Evolutionary conservation across 2,113 vertebrate species (phyloP).

Genomic region (Heptranchias perlo): DNA sequence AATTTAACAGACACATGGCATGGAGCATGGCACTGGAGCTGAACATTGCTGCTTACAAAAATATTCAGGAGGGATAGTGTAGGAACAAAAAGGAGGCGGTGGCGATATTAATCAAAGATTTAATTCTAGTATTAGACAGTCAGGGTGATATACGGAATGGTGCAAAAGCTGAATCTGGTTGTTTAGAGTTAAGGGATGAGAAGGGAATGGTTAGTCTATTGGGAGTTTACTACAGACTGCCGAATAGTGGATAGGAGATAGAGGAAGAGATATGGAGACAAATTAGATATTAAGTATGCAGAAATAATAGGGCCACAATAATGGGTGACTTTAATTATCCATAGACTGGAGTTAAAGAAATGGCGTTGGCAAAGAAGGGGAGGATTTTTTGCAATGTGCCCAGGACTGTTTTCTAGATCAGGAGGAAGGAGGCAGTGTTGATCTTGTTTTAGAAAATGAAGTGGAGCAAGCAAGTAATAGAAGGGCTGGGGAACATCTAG

Average conservation of each 20-base stretch:
- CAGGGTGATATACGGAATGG: not conserved
- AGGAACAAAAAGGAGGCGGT: not conserved
- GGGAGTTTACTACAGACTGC: not conserved
- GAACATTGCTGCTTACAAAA: not conserved
- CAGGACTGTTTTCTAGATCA: not conserved
- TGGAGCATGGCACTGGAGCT: not conserved
- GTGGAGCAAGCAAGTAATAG: not conserved
- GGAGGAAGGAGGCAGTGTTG: not conserved
- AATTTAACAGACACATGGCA: not conserved
- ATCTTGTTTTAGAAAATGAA: not conserved
- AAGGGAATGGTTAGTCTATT: not conserved
- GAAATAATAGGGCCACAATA: not conserved
- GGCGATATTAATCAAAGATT: not conserved
- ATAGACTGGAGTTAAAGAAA: not conserved
- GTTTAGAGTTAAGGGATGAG: not conserved
- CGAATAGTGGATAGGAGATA: not conserved
- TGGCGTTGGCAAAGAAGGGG: not conserved
- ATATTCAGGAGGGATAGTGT: not conserved
- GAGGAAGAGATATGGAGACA: not conserved
- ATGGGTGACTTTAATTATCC: not conserved
- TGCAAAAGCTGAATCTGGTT: not conserved
- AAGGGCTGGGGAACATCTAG: not conserved
- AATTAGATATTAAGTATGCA: not conserved
- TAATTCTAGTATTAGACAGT: not conserved
- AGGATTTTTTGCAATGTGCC: not conserved